Percentiles rank a stretch among this genome's conserved stretches.
Evolutionary conservation across 1,140 invertebrate genomes (phyloP).

Genomic region (Meloidogyne exigua): DNA sequence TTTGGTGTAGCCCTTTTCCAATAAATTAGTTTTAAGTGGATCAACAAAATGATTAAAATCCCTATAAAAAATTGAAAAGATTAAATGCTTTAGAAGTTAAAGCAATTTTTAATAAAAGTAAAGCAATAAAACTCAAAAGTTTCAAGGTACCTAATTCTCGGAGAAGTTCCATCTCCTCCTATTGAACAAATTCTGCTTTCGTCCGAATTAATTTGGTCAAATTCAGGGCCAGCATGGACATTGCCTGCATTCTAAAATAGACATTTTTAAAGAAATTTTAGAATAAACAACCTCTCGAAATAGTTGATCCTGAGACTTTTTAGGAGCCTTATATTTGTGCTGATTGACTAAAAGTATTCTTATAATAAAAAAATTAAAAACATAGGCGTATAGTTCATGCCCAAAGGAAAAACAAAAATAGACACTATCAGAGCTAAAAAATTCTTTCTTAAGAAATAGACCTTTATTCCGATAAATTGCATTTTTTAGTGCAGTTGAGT

Average conservation of each 20-base stretch:
- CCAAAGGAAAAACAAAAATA: too few species aligned
- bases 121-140: too few species aligned
- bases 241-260: not conserved
- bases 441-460: not conserved
- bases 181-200: not conserved
- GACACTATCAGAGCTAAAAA: not conserved
- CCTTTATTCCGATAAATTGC: not conserved
- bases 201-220: not conserved
- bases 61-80: not conserved
- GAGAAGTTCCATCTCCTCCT: not conserved
- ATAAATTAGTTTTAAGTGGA: not conserved
- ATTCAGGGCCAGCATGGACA: not conserved
- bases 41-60: slow-evolving; percentile 17
- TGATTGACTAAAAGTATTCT: not conserved
- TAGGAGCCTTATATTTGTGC: slow-evolving; percentile 11
- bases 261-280: not conserved
- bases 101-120: not conserved
- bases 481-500: not conserved
- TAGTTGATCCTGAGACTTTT: slow-evolving; percentile 7
- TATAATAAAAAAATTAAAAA: too few species aligned
- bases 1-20: not conserved
- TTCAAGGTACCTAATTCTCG: not conserved
- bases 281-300: not conserved
- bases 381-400: too few species aligned
- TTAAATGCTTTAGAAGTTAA: not conserved